Conservation (phyloP, 2,797 vertebrate genomes). For the Channallabes apus region DNA sequence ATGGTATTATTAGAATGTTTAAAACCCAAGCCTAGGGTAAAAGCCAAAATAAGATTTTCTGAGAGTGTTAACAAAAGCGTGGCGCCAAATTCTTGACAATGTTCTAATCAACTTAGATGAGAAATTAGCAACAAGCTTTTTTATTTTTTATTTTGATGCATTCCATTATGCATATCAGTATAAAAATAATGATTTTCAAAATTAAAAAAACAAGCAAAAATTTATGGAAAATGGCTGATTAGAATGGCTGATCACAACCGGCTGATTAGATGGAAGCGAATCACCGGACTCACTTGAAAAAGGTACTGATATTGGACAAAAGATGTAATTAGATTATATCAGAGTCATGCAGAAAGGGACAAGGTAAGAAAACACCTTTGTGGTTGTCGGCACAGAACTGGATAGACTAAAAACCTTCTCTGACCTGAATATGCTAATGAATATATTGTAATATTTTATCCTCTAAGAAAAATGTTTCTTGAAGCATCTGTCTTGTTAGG, state of each 20-base stretch:
- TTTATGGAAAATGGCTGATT: not conserved
- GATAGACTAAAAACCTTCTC: not conserved
- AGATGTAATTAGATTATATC: not conserved
- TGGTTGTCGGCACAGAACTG: not conserved
- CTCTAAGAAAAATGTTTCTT: too few relatives aligned
- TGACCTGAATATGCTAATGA: not conserved
- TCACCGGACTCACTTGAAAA: not conserved
- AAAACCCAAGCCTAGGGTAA: not conserved
- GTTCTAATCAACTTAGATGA: not conserved
- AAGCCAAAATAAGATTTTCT: not conserved
- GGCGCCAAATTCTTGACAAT: not conserved
- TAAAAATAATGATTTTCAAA: not conserved
- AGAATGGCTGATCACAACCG: too few relatives aligned
- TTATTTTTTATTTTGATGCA: not conserved
- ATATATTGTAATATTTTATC: not conserved
- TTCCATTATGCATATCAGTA: too few relatives aligned
- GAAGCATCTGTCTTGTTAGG: not conserved
- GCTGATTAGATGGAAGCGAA: not conserved
- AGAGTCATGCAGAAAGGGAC: not conserved
- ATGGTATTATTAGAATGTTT: not conserved
- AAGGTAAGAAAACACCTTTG: conserved; percentile 7
- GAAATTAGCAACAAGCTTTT: not conserved
- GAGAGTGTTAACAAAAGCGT: not conserved
- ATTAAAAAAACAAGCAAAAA: not conserved
- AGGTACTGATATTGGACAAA: not conserved